Conservation (phyloP, 2,888 invertebrate genomes). For the Drymonia ruficornis region DNA sequence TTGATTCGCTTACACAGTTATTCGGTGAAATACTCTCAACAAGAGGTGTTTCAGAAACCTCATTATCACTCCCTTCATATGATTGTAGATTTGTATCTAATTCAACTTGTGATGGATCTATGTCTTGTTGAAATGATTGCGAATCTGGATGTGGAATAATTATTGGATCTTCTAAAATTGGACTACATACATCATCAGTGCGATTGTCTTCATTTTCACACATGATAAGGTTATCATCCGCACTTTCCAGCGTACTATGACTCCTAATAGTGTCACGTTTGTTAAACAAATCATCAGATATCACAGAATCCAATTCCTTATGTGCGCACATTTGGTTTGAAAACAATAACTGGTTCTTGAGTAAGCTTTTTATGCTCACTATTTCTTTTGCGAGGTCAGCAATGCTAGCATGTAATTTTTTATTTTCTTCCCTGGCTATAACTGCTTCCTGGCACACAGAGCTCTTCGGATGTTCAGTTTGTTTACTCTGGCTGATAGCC, state of each 20-base stretch:
- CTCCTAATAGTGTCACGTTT: background rate
- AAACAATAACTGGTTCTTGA: constrained; percentile 21
- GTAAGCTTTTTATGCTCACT: constrained; percentile 38
- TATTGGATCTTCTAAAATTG: constrained; percentile 5
- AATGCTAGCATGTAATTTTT: constrained; percentile 36
- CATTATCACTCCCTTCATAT: background rate
- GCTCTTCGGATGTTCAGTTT: constrained; percentile 8
- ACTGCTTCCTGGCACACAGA: constrained; percentile 39
- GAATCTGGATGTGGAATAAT: constrained; percentile 4
- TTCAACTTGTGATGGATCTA: background rate
- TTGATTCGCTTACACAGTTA: no score
- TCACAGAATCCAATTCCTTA: background rate
- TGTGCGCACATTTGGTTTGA: constrained; percentile 3
- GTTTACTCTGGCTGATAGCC: constrained; percentile 8
- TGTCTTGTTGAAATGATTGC: background rate
- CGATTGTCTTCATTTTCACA: background rate
- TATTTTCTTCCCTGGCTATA: constrained; percentile 43
- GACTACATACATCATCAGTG: constrained; percentile 1
- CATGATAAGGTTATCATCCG: background rate
- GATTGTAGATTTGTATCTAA: background rate
- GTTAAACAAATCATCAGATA: background rate
- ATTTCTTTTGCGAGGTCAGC: constrained; percentile 42
- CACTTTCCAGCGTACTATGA: background rate
- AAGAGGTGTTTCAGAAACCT: background rate
- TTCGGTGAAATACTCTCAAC: background rate